Conservation (phyloP, 1,140 invertebrate species). For the Pogonus chalceus region DNA sequence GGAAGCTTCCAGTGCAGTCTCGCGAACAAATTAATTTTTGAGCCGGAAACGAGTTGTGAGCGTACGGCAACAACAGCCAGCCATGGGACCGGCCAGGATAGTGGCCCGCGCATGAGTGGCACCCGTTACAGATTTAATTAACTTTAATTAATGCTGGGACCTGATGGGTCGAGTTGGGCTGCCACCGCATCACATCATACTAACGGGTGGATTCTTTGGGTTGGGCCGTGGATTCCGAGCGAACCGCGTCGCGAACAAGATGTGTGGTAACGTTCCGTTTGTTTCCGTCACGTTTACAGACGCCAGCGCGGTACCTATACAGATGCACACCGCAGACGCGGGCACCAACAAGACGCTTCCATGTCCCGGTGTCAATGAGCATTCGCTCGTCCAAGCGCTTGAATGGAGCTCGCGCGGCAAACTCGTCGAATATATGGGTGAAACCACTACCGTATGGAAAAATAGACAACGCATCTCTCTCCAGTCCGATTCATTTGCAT, state of each 20-base stretch:
- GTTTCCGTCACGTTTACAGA: constrained; percentile 20
- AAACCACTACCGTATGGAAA: constrained; percentile 42
- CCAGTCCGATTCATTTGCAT: constrained; percentile 47
- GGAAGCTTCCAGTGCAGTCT: no score
- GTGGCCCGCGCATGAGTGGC: neutral
- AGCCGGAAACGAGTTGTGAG: no score
- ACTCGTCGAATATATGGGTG: constrained; percentile 42
- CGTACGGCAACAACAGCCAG: no score
- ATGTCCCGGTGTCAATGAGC: constrained; percentile 54
- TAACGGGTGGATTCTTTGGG: no score
- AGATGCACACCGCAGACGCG: constrained; percentile 49
- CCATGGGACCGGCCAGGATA: no score
- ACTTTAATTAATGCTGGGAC: neutral
- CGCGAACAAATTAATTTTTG: no score
- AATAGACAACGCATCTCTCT: constrained; percentile 45
- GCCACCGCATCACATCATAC: no score
- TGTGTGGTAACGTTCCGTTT: neutral
- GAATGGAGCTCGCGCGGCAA: constrained; percentile 45
- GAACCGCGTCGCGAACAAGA: no score
- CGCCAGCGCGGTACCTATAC: constrained; percentile 42
- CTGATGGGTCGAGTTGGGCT: no score
- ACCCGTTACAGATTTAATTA: neutral
- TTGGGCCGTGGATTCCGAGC: no score
- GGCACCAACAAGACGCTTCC: constrained; percentile 51
- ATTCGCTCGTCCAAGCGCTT: constrained; percentile 49